Evolutionary conservation across 2,113 vertebrate genomes (phyloP).

Genomic region (Sialia sialis): DNA sequence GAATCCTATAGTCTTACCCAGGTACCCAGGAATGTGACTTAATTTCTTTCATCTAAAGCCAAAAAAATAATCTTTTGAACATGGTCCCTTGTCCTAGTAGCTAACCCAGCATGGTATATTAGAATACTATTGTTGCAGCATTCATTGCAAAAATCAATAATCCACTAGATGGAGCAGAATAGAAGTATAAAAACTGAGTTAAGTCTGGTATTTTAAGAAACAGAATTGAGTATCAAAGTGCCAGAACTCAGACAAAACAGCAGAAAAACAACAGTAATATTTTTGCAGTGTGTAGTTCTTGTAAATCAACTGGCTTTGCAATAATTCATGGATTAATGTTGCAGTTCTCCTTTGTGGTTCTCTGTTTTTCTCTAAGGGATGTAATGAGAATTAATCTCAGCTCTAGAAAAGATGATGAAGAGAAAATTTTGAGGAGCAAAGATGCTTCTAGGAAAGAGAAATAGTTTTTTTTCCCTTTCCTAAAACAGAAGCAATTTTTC

Average conservation of each 20-base stretch:
- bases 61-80: conserved; percentile 41
- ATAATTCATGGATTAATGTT: not conserved
- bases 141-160: conserved; percentile 44
- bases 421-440: not conserved
- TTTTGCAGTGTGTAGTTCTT: not conserved
- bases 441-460: not conserved
- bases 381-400: not conserved
- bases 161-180: conserved; percentile 73
- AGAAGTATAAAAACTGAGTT: conserved; percentile 42
- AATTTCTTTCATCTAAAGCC: conserved; percentile 36
- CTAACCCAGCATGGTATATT: not conserved
- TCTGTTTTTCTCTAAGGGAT: not conserved
- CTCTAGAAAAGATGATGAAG: not conserved
- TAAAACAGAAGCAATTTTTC: not conserved
- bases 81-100: conserved; percentile 1
- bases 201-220: not conserved
- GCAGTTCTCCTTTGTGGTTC: not conserved
- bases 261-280: not conserved
- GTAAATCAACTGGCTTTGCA: not conserved
- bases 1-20: conserved; percentile 41
- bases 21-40: conserved; percentile 16
- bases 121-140: not conserved
- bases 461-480: not conserved
- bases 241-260: not conserved
- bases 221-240: not conserved